A percentile compares a stretch with the other conserved stretches of the same genome.
Conservation (phyloP, 2,797 vertebrate genomes). For the Streptopelia turtur region DNA sequence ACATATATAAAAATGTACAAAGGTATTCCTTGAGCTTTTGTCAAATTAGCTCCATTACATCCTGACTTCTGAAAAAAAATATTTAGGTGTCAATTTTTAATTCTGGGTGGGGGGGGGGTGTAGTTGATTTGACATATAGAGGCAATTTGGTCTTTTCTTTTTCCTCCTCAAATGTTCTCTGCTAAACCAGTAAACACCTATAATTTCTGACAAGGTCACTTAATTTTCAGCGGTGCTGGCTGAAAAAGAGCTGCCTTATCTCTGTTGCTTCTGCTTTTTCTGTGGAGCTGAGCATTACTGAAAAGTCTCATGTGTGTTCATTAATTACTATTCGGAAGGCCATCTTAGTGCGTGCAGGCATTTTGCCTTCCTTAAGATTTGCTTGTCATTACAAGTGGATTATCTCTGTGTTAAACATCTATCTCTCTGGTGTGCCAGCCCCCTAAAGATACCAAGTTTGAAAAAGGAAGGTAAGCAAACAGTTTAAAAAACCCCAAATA, state of each 20-base stretch:
- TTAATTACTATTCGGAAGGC: constrained; percentile 12
- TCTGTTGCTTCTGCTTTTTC: neutral
- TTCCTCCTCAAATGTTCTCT: neutral
- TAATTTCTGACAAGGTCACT: constrained; percentile 70
- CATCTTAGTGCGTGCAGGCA: neutral
- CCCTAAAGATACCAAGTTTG: neutral
- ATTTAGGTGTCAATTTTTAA: neutral
- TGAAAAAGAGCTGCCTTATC: constrained; percentile 22
- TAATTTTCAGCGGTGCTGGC: constrained; percentile 51
- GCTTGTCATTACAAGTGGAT: constrained; percentile 16
- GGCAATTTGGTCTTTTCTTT: neutral
- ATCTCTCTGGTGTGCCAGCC: neutral
- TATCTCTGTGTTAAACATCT: constrained; percentile 23
- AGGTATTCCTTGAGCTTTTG: constrained; percentile 9
- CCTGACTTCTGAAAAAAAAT: neutral
- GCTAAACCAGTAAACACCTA: constrained; percentile 67
- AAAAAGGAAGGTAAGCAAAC: constrained; percentile 14
- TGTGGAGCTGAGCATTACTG: neutral
- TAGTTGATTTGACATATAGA: constrained; percentile 25
- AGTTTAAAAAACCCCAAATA: neutral
- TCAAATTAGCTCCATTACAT: neutral
- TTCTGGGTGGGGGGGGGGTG: too few relatives aligned
- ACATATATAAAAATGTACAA: neutral
- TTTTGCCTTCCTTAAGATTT: neutral
- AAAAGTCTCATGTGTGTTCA: neutral